A percentile compares a stretch with the other conserved stretches of the same genome.
Evolutionary conservation across 2,113 vertebrate species (phyloP).

Genomic region (Cyprinodon tularosa): DNA sequence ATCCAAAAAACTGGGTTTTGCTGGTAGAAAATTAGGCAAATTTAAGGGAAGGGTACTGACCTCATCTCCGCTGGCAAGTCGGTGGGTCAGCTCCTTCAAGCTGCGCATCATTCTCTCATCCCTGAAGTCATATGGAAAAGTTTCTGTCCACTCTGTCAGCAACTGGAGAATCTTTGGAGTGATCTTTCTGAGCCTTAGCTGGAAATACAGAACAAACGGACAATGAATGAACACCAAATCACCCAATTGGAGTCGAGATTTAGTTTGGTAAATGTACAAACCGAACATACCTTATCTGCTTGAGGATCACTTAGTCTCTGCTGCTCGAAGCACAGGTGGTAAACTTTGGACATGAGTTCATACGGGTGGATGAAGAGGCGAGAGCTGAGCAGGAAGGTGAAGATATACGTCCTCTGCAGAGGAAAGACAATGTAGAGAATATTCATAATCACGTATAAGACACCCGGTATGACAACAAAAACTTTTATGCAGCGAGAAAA

Average conservation of each 20-base stretch:
- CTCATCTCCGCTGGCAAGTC: constrained; percentile 86
- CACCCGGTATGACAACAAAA: not conserved
- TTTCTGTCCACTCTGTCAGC: constrained; percentile 93
- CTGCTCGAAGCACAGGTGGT: constrained; percentile 87
- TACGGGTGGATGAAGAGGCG: constrained; percentile 90
- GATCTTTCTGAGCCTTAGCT: constrained; percentile 86
- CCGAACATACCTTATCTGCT: constrained; percentile 85
- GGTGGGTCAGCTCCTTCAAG: constrained; percentile 88
- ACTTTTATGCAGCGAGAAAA: not conserved
- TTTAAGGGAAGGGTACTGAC: constrained; percentile 69
- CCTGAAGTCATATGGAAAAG: constrained; percentile 92
- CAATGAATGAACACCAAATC: not conserved
- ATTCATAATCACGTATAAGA: not conserved
- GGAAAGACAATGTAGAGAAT: constrained; percentile 1
- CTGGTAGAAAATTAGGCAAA: not conserved
- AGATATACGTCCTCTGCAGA: constrained; percentile 91
- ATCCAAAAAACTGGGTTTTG: constrained; percentile 14
- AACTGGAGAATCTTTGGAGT: constrained; percentile 91
- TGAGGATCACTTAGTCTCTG: constrained; percentile 83
- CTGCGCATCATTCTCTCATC: constrained; percentile 94
- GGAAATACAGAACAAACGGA: not conserved
- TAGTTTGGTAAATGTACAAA: too few relatives aligned
- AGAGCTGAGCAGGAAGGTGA: constrained; percentile 94
- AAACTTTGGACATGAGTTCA: constrained; percentile 92
- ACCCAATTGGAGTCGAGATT: not conserved